Percentiles rank a stretch among this genome's conserved stretches.
Evolutionary conservation across 1,140 invertebrate genomes (phyloP).

Genomic region (Drosophila sucinea): DNA sequence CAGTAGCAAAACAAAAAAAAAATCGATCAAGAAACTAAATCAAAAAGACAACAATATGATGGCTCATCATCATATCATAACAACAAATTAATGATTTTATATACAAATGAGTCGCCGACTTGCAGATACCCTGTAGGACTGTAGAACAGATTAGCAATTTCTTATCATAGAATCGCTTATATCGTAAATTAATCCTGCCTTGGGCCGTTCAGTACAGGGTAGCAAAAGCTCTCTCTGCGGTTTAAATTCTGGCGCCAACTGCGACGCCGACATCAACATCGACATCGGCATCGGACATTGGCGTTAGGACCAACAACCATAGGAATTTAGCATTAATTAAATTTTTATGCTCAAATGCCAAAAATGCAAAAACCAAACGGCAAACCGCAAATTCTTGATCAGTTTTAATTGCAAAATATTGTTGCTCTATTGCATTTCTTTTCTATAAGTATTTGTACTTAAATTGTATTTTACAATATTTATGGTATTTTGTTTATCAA

Average conservation of each 20-base stretch:
- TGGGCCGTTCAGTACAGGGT: neutral
- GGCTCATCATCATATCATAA: too few relatives aligned
- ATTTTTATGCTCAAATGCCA: conserved; percentile 67
- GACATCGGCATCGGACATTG: conserved; percentile 1
- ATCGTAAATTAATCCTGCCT: too few relatives aligned
- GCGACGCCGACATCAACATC: neutral
- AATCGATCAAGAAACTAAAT: neutral
- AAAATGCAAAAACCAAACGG: conserved; percentile 38
- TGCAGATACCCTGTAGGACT: neutral
- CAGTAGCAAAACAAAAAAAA: neutral
- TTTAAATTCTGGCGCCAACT: conserved; percentile 15
- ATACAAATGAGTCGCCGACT: neutral
- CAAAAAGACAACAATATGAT: neutral
- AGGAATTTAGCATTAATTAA: conserved; percentile 67
- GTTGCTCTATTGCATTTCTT: conserved; percentile 40
- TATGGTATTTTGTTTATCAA: conserved; percentile 61
- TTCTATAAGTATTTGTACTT: conserved; percentile 25
- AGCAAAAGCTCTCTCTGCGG: conserved; percentile 16
- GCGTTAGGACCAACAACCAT: conserved; percentile 17
- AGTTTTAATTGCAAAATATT: conserved; percentile 38
- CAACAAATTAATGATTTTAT: too few relatives aligned
- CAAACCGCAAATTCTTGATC: conserved; percentile 25
- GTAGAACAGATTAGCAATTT: too few relatives aligned
- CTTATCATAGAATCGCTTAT: too few relatives aligned
- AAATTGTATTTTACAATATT: conserved; percentile 57